These are phyloP conservation scores for Cairina moschata DNA, from an alignment of 2,113 vertebrate genomes.

Conservation along the genomic window DNA sequence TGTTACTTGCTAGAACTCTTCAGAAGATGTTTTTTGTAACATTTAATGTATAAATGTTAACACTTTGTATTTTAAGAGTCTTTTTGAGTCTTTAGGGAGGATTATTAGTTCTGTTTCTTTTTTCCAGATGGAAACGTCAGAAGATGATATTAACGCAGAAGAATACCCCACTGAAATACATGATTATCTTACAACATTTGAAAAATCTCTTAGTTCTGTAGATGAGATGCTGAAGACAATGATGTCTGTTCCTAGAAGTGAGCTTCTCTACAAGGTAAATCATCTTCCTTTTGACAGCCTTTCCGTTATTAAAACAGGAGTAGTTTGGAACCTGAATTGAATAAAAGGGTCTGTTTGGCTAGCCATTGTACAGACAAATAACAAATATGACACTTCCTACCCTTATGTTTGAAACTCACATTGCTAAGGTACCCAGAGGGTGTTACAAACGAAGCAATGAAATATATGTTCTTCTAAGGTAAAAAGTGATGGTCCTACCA, in stretches of 20 bases:
- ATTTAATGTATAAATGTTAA: not conserved
- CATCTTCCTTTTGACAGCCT: not conserved
- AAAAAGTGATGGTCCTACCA: not conserved
- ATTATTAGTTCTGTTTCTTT: conserved; percentile 39
- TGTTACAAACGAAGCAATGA: not conserved
- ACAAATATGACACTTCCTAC: not conserved
- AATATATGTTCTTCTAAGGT: not conserved
- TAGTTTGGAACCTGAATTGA: not conserved
- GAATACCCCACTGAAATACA: conserved; percentile 95
- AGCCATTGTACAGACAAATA: not conserved
- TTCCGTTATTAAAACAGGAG: not conserved
- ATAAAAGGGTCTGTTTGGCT: not conserved
- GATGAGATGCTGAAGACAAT: conserved; percentile 88
- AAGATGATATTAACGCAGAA: conserved; percentile 72
- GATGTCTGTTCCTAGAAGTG: conserved; percentile 87
- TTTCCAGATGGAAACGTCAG: conserved; percentile 73
- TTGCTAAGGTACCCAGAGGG: not conserved
- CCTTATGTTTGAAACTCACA: not conserved
- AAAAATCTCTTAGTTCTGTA: conserved; percentile 84
- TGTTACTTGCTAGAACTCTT: not conserved
- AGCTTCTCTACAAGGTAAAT: conserved; percentile 85
- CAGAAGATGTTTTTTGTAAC: not conserved
- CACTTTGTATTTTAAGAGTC: not conserved
- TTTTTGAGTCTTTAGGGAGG: not conserved
- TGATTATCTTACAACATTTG: conserved; percentile 86